phyloP scores from a whole-genome alignment of 92 coral and sea anemone genomes.

The Plumapathes pennacea region DNA sequence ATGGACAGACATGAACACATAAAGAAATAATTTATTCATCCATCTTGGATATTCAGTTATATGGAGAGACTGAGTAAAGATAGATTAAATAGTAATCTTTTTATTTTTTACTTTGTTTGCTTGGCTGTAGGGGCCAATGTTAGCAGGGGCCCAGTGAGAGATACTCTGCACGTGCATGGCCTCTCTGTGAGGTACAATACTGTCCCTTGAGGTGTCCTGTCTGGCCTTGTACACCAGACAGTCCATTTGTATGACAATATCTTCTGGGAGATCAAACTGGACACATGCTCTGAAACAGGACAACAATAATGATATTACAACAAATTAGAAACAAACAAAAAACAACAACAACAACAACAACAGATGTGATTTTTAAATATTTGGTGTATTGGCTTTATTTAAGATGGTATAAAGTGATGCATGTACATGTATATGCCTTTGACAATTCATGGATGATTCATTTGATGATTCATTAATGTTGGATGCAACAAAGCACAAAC shows the following conservation, averaged over 20 bases:
- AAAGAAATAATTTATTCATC: too few species aligned
- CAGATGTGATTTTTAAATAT: too few species aligned
- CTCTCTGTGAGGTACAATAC: slow-evolving; percentile 28
- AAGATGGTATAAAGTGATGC: background rate
- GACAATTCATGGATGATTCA: too few species aligned
- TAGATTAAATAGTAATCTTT: background rate
- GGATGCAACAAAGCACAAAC: too few species aligned
- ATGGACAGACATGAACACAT: too few species aligned
- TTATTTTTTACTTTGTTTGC: slow-evolving; percentile 66
- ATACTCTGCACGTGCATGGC: slow-evolving; percentile 95
- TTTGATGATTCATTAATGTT: too few species aligned
- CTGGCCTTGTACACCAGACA: slow-evolving; percentile 48
- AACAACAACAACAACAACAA: background rate
- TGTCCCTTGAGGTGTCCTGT: background rate
- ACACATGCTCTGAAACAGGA: slow-evolving; percentile 74
- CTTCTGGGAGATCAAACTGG: slow-evolving; percentile 62
- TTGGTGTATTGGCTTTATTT: background rate
- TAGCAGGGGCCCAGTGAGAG: slow-evolving; percentile 94
- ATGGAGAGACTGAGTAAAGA: background rate
- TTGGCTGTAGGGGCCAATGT: slow-evolving; percentile 93
- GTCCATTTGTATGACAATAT: slow-evolving; percentile 58
- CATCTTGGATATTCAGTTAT: too few species aligned
- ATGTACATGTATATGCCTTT: too few species aligned
- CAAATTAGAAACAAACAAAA: too few species aligned
- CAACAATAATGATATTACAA: too few species aligned